Evolutionary conservation across 1,140 invertebrate species (phyloP), one percentile per base, ranked within the genome.

Genomic region (Varroa destructor): DNA sequence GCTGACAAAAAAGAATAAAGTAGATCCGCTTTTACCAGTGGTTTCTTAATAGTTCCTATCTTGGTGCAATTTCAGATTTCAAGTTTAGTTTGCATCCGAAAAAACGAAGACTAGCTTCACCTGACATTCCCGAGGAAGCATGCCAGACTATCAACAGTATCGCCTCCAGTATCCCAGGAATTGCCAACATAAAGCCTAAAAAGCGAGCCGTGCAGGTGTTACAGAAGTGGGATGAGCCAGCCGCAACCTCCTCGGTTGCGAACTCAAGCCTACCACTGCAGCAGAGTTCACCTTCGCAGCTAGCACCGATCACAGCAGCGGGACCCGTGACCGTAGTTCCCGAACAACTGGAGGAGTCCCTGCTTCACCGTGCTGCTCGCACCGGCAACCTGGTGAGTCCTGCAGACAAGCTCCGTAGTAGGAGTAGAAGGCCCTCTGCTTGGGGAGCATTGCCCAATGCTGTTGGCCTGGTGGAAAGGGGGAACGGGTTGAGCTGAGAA

Each of bases 61-160:
- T 51, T 51, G 3, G 46, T 51, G 4, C 3, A 51, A 5, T 51
- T 51, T 51, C 46, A 51, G 61, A 67, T 43, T 67, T 67, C 37
- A 67, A 67, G 61, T 67, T 43, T 37, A 67, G 61, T 67, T 46
- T 67, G 37, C 61, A 67, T 37, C 61, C 61, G 36, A 67, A 67
- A 8, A 67, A 67, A 8, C 12, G 61, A 12, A 12, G 61, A 43
- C 36, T 67, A 1, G 61, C 61, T 40, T 67, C 61, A 3, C 61
- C 61, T 40, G 61, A 67, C 14, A 67, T 46, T 37, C 46, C n/a
- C 37, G 61, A 43, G 14, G 61, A 67, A 36, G 10, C 61, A 67
- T 67, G 61, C 61, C 46, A 51, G 46, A 51, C 46, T 51, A 51
- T 51, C 46, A 51, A 51, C 46, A 51, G 46, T 51, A 51, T 51